Base-by-base conservation (phyloP, 1,140 invertebrate genomes). In the Mamestra configurata region DNA sequence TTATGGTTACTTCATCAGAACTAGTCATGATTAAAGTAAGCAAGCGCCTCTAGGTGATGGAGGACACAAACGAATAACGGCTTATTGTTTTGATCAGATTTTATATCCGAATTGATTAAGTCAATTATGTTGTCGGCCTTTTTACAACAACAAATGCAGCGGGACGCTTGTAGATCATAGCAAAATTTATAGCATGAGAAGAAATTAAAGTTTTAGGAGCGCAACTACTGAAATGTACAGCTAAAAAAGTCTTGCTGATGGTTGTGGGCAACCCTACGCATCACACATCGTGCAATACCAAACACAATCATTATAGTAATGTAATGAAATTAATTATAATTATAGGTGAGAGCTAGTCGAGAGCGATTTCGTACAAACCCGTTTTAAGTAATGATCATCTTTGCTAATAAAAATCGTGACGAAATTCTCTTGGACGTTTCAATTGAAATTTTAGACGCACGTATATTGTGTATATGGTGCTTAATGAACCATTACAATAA, bases 241-340 rank as follows among this genome's bases (percentile, higher is more conserved):
- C n/a, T 6, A 40, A 10, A 40, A 40, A 40, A 1, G 37, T 8
- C 2, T 40, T 40, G 1, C 1, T 31, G 5, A 10, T 10, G 6
- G n/a, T 20, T 55, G 13, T 18, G 4, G 73, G 13, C 57, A 76
- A 18, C 73, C 73, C 73, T 76, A 79, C 81, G 72, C 83, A 79
- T 82, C 82, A 87, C 59, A 75, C 76, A 82, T 85, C 84, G 84
- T 86, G 86, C 84, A 72, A 85, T 86, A 86, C 83, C 55, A 76
- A 68, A 77, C 55, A 77, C 55, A 77, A 80, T 82, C 82, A 88
- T 85, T 84, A 85, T 78, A 83, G 76, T 84, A 68, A 86, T 82
- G 68, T 83, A 85, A 84, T 81, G 79, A 88, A 86, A 88, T 88
- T 86, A 87, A 88, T 89, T 89, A 84, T 89, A 89, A 90, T 88